A percentile compares a stretch with the other conserved stretches of the same genome.
phyloP scores from a whole-genome alignment of 2,113 vertebrate genomes.

The Sapajus apella region DNA sequence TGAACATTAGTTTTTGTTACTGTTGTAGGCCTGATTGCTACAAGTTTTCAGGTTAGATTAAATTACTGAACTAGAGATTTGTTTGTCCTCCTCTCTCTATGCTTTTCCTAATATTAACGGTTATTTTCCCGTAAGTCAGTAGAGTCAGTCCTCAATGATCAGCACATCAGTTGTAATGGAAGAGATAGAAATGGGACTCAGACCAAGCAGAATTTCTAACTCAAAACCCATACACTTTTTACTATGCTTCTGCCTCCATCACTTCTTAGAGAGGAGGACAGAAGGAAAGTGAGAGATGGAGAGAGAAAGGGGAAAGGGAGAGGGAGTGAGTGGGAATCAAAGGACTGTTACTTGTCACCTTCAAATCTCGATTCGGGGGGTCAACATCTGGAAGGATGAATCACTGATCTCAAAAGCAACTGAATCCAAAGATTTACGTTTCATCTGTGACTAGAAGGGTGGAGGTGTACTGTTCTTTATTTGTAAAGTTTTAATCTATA shows the following conservation, averaged over 20 bases:
- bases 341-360: background rate
- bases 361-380: background rate
- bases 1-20: background rate
- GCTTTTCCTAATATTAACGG: conserved; percentile 16
- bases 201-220: background rate
- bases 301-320: background rate
- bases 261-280: background rate
- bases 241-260: background rate
- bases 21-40: background rate
- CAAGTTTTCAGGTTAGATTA: conserved; percentile 34
- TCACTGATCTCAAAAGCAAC: background rate
- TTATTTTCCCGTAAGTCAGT: conserved; percentile 37
- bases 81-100: background rate
- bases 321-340: background rate
- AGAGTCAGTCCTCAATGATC: conserved; percentile 32
- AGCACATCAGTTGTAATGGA: conserved; percentile 12
- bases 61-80: conserved; percentile 19
- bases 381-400: background rate
- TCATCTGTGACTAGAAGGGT: background rate
- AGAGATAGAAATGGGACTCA: background rate
- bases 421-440: background rate
- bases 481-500: background rate
- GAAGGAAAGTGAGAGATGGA: background rate
- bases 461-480: background rate
- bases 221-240: conserved; percentile 15